These are phyloP conservation scores for Brenthis daphne DNA, from an alignment of 2,888 invertebrate genomes.

Conservation along the genomic window DNA sequence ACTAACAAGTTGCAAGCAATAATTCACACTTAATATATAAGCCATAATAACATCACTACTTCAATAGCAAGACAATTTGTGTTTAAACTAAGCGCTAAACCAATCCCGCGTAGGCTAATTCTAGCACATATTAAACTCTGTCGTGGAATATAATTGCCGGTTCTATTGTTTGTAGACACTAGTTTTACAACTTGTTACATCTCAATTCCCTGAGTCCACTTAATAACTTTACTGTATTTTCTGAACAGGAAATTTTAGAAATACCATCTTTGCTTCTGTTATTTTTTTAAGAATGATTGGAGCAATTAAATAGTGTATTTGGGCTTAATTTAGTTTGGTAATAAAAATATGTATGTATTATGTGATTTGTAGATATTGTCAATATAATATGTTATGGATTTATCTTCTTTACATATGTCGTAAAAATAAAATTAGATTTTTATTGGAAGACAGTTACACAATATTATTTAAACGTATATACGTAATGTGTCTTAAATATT, in stretches of 20 bases:
- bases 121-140: slow-evolving; percentile 26
- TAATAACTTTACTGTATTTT: slow-evolving; percentile 14
- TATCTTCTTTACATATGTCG: no score
- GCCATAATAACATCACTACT: slow-evolving; percentile 13
- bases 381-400: no score
- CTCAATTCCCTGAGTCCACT: slow-evolving; percentile 25
- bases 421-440: no score
- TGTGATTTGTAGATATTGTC: no score
- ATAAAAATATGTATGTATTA: no score
- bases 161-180: slow-evolving; percentile 29
- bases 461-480: no score
- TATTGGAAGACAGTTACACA: no score
- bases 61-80: slow-evolving; percentile 16
- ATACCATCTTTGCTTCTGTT: background rate
- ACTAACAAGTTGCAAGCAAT: background rate
- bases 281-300: no score
- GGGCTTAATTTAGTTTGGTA: no score
- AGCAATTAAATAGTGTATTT: no score
- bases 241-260: background rate
- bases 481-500: no score
- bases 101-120: slow-evolving; percentile 25
- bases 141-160: slow-evolving; percentile 21
- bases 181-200: slow-evolving; percentile 29
- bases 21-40: slow-evolving; percentile 1
- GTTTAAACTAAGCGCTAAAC: slow-evolving; percentile 19